Conservation (phyloP, 2,113 vertebrate species). For the Eidolon helvum region DNA sequence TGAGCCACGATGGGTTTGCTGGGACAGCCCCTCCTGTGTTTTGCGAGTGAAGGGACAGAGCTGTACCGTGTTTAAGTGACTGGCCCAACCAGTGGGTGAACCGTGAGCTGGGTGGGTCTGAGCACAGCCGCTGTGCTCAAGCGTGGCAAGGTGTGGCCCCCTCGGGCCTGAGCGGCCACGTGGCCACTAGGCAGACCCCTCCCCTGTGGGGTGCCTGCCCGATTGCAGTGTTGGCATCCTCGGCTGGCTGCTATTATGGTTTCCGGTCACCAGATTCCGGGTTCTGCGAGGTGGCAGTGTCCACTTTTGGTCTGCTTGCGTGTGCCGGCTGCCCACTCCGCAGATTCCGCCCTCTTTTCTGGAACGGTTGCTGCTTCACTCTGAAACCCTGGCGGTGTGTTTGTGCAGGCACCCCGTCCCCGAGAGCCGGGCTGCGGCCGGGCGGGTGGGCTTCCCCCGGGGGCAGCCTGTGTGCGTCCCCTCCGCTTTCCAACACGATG, state of each 20-base stretch:
- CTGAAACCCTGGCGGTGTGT: rapidly evolving
- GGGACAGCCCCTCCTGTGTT: rapidly evolving
- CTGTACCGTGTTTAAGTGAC: background rate
- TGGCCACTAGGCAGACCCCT: background rate
- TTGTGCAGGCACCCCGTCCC: background rate
- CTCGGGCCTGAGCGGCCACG: rapidly evolving
- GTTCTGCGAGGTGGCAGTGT: rapidly evolving
- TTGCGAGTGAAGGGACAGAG: rapidly evolving
- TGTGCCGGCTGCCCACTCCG: rapidly evolving
- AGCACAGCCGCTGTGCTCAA: background rate
- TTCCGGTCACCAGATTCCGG: background rate
- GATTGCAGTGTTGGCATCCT: background rate
- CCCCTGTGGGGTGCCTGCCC: rapidly evolving
- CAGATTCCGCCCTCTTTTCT: background rate
- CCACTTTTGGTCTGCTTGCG: background rate
- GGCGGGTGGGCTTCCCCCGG: background rate
- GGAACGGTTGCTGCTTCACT: rapidly evolving
- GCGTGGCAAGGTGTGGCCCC: background rate
- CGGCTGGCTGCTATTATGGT: rapidly evolving
- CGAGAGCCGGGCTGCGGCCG: background rate
- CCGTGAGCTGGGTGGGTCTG: no score
- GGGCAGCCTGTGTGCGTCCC: background rate
- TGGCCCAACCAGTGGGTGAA: rapidly evolving
- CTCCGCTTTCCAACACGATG: rapidly evolving
- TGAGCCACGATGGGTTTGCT: rapidly evolving